phyloP scores from a whole-genome alignment of 2,113 vertebrate species.

The Mesocricetus auratus region DNA sequence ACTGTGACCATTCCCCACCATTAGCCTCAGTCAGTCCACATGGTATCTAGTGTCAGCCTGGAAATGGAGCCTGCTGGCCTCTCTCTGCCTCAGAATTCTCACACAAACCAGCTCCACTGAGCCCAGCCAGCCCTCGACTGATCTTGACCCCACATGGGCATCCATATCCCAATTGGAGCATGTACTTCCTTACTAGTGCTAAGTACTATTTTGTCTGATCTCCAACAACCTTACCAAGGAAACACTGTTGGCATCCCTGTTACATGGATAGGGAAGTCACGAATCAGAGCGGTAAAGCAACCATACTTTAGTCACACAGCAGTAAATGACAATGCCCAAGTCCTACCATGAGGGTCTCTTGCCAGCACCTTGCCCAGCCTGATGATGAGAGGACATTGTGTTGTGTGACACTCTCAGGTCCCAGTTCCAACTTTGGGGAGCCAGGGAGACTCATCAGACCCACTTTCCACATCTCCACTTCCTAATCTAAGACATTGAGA shows the following conservation, averaged over 20 bases:
- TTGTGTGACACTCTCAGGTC: background rate
- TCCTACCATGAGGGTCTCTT: background rate
- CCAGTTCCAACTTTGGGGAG: background rate
- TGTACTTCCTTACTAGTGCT: background rate
- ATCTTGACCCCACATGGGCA: no score
- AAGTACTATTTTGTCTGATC: rapidly evolving
- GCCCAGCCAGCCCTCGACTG: no score
- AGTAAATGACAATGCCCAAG: background rate
- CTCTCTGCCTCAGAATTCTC: background rate
- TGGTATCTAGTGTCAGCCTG: no score
- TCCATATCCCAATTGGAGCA: background rate
- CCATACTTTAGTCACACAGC: background rate
- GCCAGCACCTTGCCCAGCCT: background rate
- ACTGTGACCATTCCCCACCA: background rate
- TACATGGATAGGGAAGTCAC: background rate
- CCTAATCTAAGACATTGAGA: background rate
- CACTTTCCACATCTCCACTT: background rate
- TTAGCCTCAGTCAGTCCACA: background rate
- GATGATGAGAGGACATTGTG: rapidly evolving
- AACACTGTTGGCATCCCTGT: no score
- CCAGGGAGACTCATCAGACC: background rate
- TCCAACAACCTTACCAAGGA: background rate
- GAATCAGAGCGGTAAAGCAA: background rate
- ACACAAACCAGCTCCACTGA: background rate
- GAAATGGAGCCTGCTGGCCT: background rate